Evolutionary conservation across 2,888 invertebrate species (phyloP).

Genomic region (Druceiella hillmani): DNA sequence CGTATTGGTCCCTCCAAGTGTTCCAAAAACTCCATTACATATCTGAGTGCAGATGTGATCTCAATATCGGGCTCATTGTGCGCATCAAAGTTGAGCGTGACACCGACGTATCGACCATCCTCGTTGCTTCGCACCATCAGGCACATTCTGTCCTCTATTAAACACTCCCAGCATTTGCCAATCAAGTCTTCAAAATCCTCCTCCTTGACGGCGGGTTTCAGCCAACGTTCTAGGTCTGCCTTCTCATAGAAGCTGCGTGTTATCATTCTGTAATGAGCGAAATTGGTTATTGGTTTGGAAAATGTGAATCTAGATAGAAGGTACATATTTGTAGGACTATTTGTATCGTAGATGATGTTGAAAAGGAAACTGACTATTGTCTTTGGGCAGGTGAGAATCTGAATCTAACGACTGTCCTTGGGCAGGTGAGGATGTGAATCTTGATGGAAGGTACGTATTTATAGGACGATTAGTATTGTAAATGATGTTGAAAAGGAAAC

Average conservation of each 20-base stretch:
- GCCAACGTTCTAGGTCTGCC: conserved; percentile 78
- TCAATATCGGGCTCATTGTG: conserved; percentile 72
- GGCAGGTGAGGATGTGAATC: too few species aligned
- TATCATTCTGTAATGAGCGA: conserved; percentile 68
- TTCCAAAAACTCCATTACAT: conserved; percentile 77
- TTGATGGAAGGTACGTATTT: too few species aligned
- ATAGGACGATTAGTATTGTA: too few species aligned
- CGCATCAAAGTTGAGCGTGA: conserved; percentile 76
- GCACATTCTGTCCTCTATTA: conserved; percentile 68
- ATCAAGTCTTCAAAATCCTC: conserved; percentile 66
- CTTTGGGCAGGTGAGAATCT: too few species aligned
- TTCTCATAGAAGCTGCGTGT: conserved; percentile 81
- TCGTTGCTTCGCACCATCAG: conserved; percentile 57
- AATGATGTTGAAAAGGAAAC: too few species aligned
- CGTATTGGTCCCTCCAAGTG: conserved; percentile 68
- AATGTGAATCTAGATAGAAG: too few species aligned
- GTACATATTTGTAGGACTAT: too few species aligned
- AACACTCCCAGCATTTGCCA: conserved; percentile 61
- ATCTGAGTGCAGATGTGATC: conserved; percentile 60
- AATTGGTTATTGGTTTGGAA: too few species aligned
- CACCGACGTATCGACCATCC: conserved; percentile 56
- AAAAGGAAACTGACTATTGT: too few species aligned
- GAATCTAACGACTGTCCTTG: too few species aligned
- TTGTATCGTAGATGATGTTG: too few species aligned
- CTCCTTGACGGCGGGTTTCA: conserved; percentile 62